Evolutionary conservation across 1,140 invertebrate species (phyloP).

Genomic region (Drosophila kurseongensis): DNA sequence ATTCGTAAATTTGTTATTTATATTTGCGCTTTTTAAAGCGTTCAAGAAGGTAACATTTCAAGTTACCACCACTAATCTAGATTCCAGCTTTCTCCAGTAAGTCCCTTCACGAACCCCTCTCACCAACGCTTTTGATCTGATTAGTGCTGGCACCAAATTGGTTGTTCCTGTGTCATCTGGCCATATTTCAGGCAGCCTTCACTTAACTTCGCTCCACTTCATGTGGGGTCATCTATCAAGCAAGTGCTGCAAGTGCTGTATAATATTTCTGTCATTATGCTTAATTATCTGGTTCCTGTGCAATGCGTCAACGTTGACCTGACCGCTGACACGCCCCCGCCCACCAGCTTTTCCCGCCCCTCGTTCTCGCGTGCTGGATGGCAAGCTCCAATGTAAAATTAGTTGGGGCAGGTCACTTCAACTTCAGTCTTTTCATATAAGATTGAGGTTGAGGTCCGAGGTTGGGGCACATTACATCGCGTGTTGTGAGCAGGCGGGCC

Average conservation of each 20-base stretch:
- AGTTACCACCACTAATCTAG: neutral
- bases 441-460: constrained; percentile 31
- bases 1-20: too few species aligned
- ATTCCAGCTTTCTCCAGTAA: neutral
- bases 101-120: neutral
- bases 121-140: constrained; percentile 7
- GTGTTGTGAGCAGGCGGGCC: constrained; percentile 53
- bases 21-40: too few species aligned
- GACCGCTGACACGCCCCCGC: constrained; percentile 30
- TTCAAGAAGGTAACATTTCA: too few species aligned
- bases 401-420: constrained; percentile 50
- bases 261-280: constrained; percentile 81
- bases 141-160: constrained; percentile 38
- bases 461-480: constrained; percentile 48
- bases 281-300: constrained; percentile 83
- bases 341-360: neutral
- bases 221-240: constrained; percentile 57
- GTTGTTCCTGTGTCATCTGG: constrained; percentile 51
- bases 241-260: constrained; percentile 69
- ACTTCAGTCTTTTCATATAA: constrained; percentile 35
- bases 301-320: constrained; percentile 75
- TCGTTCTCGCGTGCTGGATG: constrained; percentile 45
- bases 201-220: neutral
- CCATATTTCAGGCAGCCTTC: constrained; percentile 30
- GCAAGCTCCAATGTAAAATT: constrained; percentile 35